phyloP scores from a whole-genome alignment of 2,888 invertebrate species.

The Meganola albula region DNA sequence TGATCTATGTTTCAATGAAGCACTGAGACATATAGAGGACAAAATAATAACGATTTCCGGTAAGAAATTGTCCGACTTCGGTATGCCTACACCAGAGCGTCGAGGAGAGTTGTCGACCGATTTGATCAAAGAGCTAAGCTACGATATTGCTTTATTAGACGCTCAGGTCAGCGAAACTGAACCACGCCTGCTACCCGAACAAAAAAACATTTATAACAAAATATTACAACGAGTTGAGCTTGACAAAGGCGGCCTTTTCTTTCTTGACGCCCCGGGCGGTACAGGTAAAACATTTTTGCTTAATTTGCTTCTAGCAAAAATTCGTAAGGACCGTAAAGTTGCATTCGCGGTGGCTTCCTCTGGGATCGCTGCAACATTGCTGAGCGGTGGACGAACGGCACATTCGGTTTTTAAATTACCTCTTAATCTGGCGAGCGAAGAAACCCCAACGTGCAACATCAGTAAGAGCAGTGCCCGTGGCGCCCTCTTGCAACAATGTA shows the following conservation, averaged over 20 bases:
- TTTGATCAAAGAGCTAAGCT: constrained; percentile 15
- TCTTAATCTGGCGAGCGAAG: constrained; percentile 10
- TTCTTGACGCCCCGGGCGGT: constrained; percentile 20
- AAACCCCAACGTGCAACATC: background rate
- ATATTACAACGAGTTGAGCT: constrained; percentile 3
- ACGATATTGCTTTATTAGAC: constrained; percentile 24
- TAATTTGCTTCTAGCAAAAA: constrained; percentile 18
- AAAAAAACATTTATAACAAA: constrained; percentile 13
- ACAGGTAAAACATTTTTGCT: constrained; percentile 25
- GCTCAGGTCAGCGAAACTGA: constrained; percentile 25
- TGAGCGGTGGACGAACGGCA: constrained; percentile 13
- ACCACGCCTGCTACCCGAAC: constrained; percentile 22
- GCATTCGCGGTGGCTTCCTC: constrained; percentile 19
- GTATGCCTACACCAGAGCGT: constrained; percentile 21
- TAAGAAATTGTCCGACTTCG: constrained; percentile 24
- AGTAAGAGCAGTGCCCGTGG: background rate
- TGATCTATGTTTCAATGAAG: constrained; percentile 20
- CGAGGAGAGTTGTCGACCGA: constrained; percentile 21
- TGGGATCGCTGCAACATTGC: constrained; percentile 13
- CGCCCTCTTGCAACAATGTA: constrained; percentile 7
- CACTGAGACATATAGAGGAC: constrained; percentile 22
- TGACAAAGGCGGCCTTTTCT: constrained; percentile 11
- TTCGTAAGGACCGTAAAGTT: constrained; percentile 10
- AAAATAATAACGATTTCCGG: constrained; percentile 26
- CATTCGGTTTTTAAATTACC: constrained; percentile 20